phyloP scores from a whole-genome alignment of 2,113 vertebrate species.

The Myrmecophaga tridactyla region DNA sequence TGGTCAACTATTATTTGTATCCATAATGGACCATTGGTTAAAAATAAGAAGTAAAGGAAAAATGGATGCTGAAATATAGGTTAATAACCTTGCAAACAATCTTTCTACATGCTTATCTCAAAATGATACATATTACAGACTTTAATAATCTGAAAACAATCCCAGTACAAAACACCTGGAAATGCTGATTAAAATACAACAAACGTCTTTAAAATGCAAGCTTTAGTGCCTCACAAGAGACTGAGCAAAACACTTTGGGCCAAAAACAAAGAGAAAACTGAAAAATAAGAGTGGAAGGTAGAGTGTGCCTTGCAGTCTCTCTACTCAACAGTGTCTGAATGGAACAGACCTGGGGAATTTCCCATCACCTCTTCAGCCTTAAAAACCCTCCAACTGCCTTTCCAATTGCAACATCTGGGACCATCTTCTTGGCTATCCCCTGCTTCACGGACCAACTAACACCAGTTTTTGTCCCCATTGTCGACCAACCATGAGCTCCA shows the following conservation, averaged over 20 bases:
- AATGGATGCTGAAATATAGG: background rate
- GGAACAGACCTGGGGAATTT: no score
- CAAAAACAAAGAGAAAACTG: background rate
- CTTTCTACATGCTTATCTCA: background rate
- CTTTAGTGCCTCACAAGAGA: slow-evolving; percentile 16
- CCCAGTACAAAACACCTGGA: background rate
- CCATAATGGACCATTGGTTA: background rate
- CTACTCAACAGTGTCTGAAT: no score
- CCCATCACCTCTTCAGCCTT: no score
- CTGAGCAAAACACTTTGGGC: background rate
- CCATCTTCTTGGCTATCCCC: no score
- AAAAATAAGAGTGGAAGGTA: background rate
- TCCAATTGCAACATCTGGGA: no score
- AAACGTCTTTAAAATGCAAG: background rate
- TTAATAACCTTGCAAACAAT: background rate
- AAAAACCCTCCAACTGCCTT: no score
- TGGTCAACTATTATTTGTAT: background rate
- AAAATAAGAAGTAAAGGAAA: background rate
- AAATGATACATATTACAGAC: background rate
- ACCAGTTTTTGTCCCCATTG: no score
- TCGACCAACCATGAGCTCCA: no score
- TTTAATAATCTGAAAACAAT: background rate
- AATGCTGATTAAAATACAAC: background rate
- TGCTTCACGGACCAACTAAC: no score
- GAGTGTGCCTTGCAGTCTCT: no score